Evolutionary conservation across 2,797 vertebrate genomes (phyloP).

Genomic region (Thripadectes ignobilis): DNA sequence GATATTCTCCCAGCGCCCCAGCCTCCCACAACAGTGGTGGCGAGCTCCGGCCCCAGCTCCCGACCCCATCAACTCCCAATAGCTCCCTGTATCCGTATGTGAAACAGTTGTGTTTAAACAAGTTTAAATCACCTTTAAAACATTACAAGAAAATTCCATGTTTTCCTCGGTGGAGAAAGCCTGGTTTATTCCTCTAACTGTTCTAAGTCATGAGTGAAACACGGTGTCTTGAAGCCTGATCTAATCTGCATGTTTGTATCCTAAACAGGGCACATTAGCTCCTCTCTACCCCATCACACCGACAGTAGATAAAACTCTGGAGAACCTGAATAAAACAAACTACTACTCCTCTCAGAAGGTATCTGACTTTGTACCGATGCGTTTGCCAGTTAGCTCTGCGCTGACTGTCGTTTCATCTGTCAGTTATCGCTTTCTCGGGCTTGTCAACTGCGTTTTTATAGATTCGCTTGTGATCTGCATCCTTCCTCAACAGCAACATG

Average conservation of each 20-base stretch:
- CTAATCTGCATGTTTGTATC: constrained; percentile 86
- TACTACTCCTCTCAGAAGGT: constrained; percentile 80
- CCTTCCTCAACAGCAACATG: constrained; percentile 72
- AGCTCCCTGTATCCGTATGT: not conserved
- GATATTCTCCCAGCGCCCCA: not conserved
- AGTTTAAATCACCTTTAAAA: not conserved
- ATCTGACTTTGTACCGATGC: constrained; percentile 79
- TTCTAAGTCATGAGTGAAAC: constrained; percentile 39
- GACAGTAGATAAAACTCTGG: constrained; percentile 81
- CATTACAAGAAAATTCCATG: not conserved
- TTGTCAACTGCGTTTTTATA: constrained; percentile 78
- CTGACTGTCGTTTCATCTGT: constrained; percentile 86
- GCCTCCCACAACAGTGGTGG: not conserved
- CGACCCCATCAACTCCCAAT: not conserved
- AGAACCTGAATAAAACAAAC: constrained; percentile 83
- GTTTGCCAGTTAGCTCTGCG: constrained; percentile 83
- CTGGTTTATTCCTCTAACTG: not conserved
- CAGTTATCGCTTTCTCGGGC: constrained; percentile 81
- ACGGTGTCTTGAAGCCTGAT: constrained; percentile 77
- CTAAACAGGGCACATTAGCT: constrained; percentile 83
- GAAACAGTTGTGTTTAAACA: not conserved
- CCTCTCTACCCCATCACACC: constrained; percentile 71
- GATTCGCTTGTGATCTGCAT: constrained; percentile 80
- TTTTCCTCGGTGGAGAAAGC: not conserved
- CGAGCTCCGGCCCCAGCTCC: not conserved